phyloP scores from a whole-genome alignment of 2,113 vertebrate species.

The Lasiurus cinereus region DNA sequence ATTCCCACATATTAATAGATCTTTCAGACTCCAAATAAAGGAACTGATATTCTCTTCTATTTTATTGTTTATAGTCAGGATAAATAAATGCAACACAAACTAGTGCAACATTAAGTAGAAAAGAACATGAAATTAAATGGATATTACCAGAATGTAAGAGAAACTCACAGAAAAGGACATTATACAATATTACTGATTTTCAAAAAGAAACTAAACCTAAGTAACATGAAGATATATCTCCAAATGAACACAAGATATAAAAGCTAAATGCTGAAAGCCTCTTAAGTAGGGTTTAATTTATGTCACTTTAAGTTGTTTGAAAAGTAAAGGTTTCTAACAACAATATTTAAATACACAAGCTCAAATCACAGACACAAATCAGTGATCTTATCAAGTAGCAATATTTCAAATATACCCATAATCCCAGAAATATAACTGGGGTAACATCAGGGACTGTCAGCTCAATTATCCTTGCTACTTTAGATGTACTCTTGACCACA shows the following conservation, averaged over 20 bases:
- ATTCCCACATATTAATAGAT: not conserved
- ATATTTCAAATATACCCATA: not conserved
- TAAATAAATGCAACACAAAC: not conserved
- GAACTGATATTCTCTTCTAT: not conserved
- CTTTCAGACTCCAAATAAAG: not conserved
- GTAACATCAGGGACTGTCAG: too few species aligned
- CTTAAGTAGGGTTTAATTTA: not conserved
- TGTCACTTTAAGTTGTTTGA: not conserved
- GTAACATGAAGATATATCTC: not conserved
- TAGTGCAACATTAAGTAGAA: not conserved
- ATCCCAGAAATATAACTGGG: not conserved
- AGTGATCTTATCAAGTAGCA: not conserved
- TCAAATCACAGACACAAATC: not conserved
- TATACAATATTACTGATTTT: not conserved
- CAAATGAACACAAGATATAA: not conserved
- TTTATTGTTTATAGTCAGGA: not conserved
- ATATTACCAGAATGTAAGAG: not conserved
- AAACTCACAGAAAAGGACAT: not conserved
- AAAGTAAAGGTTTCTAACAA: not conserved
- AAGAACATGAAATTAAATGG: constrained; percentile 1
- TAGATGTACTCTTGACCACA: not conserved
- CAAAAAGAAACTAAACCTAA: not conserved
- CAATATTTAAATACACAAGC: not conserved
- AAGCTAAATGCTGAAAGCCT: not conserved
- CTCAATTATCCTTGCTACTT: not conserved